Percentiles rank a stretch among this genome's conserved stretches.
Evolutionary conservation across 2,113 vertebrate genomes (phyloP).

Genomic region (Origma solitaria): DNA sequence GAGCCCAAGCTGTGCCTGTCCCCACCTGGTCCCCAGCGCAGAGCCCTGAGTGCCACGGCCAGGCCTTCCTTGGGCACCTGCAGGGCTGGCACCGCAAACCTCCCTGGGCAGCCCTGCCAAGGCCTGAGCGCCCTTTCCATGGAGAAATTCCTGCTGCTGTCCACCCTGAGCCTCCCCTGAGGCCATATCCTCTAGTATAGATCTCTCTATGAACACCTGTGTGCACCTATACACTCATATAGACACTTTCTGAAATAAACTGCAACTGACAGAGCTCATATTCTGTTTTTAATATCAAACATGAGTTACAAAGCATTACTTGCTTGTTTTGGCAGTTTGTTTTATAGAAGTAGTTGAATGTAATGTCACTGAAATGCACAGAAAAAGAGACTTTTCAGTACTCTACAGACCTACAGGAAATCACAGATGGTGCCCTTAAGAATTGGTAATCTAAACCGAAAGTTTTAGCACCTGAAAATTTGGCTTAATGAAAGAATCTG

Average conservation of each 20-base stretch:
- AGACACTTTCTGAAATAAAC: background rate
- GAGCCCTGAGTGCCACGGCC: background rate
- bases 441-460: background rate
- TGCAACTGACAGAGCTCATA: background rate
- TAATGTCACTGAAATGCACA: background rate
- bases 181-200: background rate
- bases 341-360: background rate
- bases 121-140: background rate
- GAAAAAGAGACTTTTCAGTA: background rate
- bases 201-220: background rate
- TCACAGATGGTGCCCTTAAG: background rate
- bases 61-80: background rate
- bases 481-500: background rate
- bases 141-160: background rate
- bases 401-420: background rate
- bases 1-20: background rate
- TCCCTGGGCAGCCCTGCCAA: background rate
- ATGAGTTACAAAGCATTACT: background rate
- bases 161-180: accelerated
- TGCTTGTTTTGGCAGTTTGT: background rate
- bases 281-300: background rate
- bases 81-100: background rate
- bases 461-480: background rate
- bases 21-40: background rate
- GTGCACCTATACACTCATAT: background rate